A percentile compares a stretch with the other conserved stretches of the same genome.
These are phyloP conservation scores for Tetramorium parvispinum DNA, from an alignment of 1,140 invertebrate species.

Conservation along the genomic window DNA sequence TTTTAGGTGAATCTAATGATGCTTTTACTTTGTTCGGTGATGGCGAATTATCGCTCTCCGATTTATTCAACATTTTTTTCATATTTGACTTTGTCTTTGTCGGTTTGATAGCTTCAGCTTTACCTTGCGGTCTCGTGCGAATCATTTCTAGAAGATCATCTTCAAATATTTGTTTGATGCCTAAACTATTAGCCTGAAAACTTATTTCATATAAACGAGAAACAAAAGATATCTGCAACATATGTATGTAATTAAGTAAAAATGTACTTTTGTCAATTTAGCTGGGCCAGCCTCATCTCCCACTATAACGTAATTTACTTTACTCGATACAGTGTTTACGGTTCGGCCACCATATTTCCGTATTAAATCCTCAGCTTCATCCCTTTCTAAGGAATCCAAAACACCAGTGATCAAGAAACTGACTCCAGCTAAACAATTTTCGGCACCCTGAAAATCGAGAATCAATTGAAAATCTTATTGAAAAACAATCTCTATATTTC, in stretches of 20 bases:
- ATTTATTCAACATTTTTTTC: constrained; percentile 42
- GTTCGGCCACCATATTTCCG: constrained; percentile 93
- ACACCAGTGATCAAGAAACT: constrained; percentile 95
- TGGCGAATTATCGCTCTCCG: background rate
- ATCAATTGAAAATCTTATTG: constrained; percentile 12
- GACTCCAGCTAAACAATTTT: constrained; percentile 91
- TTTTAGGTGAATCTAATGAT: constrained; percentile 3
- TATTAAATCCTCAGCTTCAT: constrained; percentile 91
- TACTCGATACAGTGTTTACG: constrained; percentile 91
- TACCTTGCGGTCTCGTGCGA: constrained; percentile 85
- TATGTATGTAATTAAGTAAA: constrained; percentile 67
- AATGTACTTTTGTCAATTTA: constrained; percentile 90
- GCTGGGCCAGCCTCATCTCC: constrained; percentile 94
- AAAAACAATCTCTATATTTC: background rate
- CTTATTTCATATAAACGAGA: constrained; percentile 14
- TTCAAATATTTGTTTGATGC: constrained; percentile 91
- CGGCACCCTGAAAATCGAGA: constrained; percentile 87
- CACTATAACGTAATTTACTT: constrained; percentile 92
- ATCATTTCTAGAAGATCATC: constrained; percentile 95
- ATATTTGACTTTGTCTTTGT: constrained; percentile 63
- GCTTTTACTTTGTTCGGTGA: constrained; percentile 4
- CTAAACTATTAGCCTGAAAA: constrained; percentile 87
- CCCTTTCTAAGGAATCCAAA: constrained; percentile 94
- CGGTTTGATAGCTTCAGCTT: constrained; percentile 60
- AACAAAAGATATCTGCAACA: background rate